Evolutionary conservation across 2,113 vertebrate species (phyloP), one percentile per base, ranked within the genome.

Genomic region (Cacatua alba): DNA sequence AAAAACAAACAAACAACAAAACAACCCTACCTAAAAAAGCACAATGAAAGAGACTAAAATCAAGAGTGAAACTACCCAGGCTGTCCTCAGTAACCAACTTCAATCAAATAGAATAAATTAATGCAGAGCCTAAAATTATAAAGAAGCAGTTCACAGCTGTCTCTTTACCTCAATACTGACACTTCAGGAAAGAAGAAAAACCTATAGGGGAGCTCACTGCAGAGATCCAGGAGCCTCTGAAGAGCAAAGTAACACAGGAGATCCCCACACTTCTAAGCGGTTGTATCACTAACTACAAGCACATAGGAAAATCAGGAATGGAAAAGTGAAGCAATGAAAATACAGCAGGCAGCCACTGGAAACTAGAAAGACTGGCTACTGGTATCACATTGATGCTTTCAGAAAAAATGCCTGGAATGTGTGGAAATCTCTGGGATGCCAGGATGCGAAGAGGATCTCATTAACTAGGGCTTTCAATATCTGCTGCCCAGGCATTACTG

Each of bases 361-460:
- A 89, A 82, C 0, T 48, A 79, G 25, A 92, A 75, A 92, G 77
- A 68, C 4, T 69, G 23, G 53, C 78, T 82, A 77, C 81, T 33
- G n/a, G 83, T 65, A 91, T 92, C 69, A 95, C 31, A 62, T 11
- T 49, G 83, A 93, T 84, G 77, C 82, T 91, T 94, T 86, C 6
- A 4, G 64, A 26, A 89, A 70, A 88, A 85, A 90, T 92, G 88
- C 8, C 76, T 79, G 92, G 94, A 94, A 95, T 92, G 83, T 39
- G 46, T 86, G 92, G 92, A 96, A 95, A 95, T 94, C 78, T 79
- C 78, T 5, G 8, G 72, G 90, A 81, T 94, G 91, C 77, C 88
- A 92, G 83, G 81, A 81, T 91, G 87, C 63, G 84, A 90, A 93
- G 64, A 83, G 23, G 92, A 79, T 79, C 84, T 78, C 17, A 16